Evolutionary conservation across 2,888 invertebrate genomes (phyloP).

Genomic region (Cabera pusaria): DNA sequence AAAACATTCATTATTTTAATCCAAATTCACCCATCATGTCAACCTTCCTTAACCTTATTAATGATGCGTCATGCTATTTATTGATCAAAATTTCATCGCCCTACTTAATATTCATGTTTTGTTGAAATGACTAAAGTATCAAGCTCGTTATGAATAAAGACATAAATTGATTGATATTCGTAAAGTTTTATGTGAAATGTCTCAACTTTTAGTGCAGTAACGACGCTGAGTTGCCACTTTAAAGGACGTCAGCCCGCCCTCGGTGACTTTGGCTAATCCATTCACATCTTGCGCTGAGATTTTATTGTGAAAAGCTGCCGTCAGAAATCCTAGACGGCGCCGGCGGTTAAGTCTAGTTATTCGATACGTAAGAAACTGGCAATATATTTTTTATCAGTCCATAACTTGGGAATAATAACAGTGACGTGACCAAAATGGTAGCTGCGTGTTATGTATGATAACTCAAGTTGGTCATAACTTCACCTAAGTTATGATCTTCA

Average conservation of each 20-base stretch:
- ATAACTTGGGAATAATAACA: constrained; percentile 1
- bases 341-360: neutral
- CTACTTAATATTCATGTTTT: constrained; percentile 30
- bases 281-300: neutral
- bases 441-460: too few relatives aligned
- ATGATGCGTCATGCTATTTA: constrained; percentile 31
- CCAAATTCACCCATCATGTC: constrained; percentile 14
- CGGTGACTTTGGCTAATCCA: constrained; percentile 2
- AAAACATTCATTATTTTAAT: constrained; percentile 21
- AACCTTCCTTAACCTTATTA: constrained; percentile 13
- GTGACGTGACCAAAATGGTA: neutral
- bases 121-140: too few relatives aligned
- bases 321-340: constrained; percentile 6
- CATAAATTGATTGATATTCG: too few relatives aligned
- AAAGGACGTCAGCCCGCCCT: constrained; percentile 1
- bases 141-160: too few relatives aligned
- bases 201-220: neutral
- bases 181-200: constrained; percentile 7
- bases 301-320: constrained; percentile 1
- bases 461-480: too few relatives aligned
- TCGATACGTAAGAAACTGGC: neutral
- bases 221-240: neutral
- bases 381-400: constrained; percentile 4
- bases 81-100: constrained; percentile 27
- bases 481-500: too few relatives aligned